Evolutionary conservation across 2,888 invertebrate genomes (phyloP).

Genomic region (Frankliniella intonsa): DNA sequence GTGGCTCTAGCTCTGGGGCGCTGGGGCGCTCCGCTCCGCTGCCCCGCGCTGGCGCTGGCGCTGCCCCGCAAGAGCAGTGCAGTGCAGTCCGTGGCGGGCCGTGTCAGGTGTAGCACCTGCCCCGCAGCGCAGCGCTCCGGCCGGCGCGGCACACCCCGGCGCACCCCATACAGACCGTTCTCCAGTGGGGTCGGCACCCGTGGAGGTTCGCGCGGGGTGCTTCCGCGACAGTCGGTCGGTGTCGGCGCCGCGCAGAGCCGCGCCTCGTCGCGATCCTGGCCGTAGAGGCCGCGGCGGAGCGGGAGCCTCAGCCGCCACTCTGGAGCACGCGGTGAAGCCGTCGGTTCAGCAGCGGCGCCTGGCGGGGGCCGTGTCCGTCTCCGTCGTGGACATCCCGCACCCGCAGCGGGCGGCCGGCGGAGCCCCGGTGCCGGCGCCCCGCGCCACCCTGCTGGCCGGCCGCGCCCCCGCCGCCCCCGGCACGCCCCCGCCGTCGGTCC

Average conservation of each 20-base stretch:
- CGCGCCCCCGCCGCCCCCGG: background rate
- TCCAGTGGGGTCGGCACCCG: background rate
- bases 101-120: constrained; percentile 4
- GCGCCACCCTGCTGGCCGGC: background rate
- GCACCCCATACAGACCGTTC: background rate
- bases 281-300: background rate
- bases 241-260: background rate
- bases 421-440: background rate
- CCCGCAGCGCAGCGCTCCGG: background rate
- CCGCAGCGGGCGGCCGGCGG: background rate
- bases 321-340: constrained; percentile 16
- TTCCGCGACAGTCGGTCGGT: too few relatives aligned
- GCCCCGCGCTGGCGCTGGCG: background rate
- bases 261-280: background rate
- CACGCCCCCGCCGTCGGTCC: background rate
- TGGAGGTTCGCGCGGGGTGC: too few relatives aligned
- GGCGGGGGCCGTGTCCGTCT: background rate
- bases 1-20: background rate
- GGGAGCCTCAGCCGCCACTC: background rate
- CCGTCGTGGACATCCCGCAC: constrained; percentile 17
- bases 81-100: background rate
- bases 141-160: background rate
- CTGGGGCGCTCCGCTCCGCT: background rate
- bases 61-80: background rate
- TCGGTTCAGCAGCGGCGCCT: constrained; percentile 15